A percentile compares a stretch with the other conserved stretches of the same genome.
Conservation (phyloP, 1,140 invertebrate genomes). For the Prorops nasuta region DNA sequence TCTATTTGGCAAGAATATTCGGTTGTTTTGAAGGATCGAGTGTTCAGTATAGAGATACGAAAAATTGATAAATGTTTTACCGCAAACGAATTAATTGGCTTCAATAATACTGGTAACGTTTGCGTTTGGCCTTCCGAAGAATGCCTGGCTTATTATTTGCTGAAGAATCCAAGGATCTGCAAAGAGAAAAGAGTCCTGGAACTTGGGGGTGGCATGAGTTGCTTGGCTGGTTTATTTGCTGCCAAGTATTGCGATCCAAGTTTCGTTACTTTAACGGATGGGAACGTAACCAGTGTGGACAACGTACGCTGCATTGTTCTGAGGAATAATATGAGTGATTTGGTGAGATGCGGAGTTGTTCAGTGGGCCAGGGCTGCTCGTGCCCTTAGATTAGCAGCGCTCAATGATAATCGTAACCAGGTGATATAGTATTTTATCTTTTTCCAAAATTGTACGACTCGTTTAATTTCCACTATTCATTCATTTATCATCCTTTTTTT, state of each 20-base stretch:
- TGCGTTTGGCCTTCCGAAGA: conserved; percentile 90
- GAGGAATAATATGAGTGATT: conserved; percentile 60
- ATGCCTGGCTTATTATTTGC: conserved; percentile 73
- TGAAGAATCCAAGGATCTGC: conserved; percentile 68
- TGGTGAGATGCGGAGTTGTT: conserved; percentile 51
- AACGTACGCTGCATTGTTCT: conserved; percentile 69
- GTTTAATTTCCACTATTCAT: too few relatives aligned
- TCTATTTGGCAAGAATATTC: conserved; percentile 57
- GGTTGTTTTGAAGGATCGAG: conserved; percentile 45
- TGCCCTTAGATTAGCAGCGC: conserved; percentile 30
- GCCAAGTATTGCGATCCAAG: conserved; percentile 66
- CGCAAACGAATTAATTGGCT: conserved; percentile 73
- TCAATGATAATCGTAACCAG: conserved; percentile 37
- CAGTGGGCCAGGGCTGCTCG: conserved; percentile 51
- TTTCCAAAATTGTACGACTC: too few relatives aligned
- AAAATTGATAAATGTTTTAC: conserved; percentile 64
- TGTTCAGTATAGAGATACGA: conserved; percentile 59
- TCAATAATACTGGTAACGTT: conserved; percentile 90
- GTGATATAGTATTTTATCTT: too few relatives aligned
- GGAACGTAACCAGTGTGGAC: conserved; percentile 74
- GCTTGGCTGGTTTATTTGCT: conserved; percentile 73
- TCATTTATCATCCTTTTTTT: too few relatives aligned
- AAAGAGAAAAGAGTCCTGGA: conserved; percentile 70
- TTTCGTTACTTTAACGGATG: conserved; percentile 71
- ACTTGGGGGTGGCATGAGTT: conserved; percentile 84